Conservation (phyloP, 1,140 invertebrate genomes). For the Rhopalosiphum maidis region DNA sequence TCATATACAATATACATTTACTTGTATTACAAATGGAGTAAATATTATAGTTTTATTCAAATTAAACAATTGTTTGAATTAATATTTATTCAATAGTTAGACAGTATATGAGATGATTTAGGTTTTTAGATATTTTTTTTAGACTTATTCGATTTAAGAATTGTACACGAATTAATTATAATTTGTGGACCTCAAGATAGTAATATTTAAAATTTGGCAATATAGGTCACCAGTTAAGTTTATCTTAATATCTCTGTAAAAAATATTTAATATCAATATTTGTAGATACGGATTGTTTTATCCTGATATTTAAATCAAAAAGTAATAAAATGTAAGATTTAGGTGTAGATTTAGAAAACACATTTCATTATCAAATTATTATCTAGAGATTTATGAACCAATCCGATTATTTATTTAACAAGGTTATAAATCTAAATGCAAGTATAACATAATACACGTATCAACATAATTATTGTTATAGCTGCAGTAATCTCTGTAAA, state of each 20-base stretch:
- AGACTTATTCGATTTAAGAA: neutral
- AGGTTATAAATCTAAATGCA: neutral
- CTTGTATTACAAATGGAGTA: neutral
- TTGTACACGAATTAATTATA: neutral
- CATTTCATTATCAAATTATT: slow-evolving; percentile 16
- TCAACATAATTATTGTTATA: slow-evolving; percentile 16
- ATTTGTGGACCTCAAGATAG: neutral
- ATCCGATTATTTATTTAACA: slow-evolving; percentile 22
- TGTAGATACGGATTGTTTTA: neutral
- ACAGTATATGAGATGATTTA: neutral
- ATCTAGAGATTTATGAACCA: neutral
- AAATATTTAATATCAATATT: neutral
- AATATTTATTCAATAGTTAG: neutral
- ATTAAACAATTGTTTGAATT: neutral
- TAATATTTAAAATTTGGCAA: neutral
- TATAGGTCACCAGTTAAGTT: neutral
- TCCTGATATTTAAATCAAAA: neutral
- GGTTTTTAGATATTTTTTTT: neutral
- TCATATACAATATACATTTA: neutral
- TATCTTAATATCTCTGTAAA: neutral
- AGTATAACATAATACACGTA: neutral
- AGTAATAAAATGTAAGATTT: neutral
- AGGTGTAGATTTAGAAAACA: neutral
- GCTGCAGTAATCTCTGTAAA: slow-evolving; percentile 25
- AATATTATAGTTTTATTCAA: neutral